Base-by-base conservation (phyloP, 53 echinoderm and acorn worm species). In the Astropecten irregularis region DNA sequence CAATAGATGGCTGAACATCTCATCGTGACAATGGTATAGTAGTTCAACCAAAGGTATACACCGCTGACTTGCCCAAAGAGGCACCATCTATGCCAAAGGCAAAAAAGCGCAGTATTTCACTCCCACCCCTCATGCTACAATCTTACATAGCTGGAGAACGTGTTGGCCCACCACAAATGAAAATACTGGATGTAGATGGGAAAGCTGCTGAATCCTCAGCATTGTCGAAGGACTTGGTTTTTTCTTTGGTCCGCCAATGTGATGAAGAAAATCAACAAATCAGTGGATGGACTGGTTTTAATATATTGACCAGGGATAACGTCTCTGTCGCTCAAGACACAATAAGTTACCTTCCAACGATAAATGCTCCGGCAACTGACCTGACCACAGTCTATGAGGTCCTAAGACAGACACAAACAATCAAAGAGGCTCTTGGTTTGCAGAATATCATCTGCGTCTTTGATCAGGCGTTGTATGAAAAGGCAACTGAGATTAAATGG, bases 1-100 rank as follows among this genome's bases (percentile, higher is more conserved):
- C 66, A 90, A 90, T 61, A 90, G 87, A 87, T 61, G 74, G 31
- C n/a, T 76, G 87, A 46, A 73, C 91, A 54, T 83, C 91, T 32
- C 91, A 87, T 53, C 16, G 91, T 14, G 83, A 83, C 0, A 90
- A 85, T 34, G 84, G 89, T 1, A 89, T 89, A 21, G 69, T 27
- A 49, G 84, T 89, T 16, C 85, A 90, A 55, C 37, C 70, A 15
- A 85, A 62, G 42, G 29, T 63, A 3, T 10, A 25, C 3, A 23
- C 36, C 9, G 30, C 77, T 30, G 65, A 65, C 36, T 82, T 66
- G 15, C 44, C 47, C 6, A 35, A 40, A 16, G 1, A 11, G 20
- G 11, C n/a, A 14, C n/a, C 55, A 21, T 7, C 29, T 34, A 9
- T 13, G 13, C 3, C 60, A 7, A 71, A 68, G n/a, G 8, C 27